phyloP scores from a whole-genome alignment of 2,113 vertebrate genomes.

The Perca fluviatilis region DNA sequence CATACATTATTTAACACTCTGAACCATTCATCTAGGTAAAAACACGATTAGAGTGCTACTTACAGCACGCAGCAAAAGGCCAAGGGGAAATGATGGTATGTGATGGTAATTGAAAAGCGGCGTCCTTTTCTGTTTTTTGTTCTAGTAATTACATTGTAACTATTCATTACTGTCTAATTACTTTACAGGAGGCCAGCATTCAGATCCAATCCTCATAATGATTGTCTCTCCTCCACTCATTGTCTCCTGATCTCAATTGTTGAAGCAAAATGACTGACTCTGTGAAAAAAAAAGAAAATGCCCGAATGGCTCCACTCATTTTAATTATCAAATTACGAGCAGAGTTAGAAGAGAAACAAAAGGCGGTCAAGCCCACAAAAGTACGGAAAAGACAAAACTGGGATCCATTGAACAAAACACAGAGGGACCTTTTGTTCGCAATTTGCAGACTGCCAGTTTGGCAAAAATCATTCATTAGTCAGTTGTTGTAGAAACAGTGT shows the following conservation, averaged over 20 bases:
- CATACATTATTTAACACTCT: conserved; percentile 80
- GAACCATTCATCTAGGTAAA: conserved; percentile 74
- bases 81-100: conserved; percentile 59
- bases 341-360: conserved; percentile 55
- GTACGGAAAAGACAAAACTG: conserved; percentile 46
- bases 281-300: conserved; percentile 21
- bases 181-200: conserved; percentile 59
- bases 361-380: conserved; percentile 29
- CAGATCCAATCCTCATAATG: conserved; percentile 66
- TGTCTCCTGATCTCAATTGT: conserved; percentile 64
- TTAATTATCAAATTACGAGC: conserved; percentile 70
- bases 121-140: conserved; percentile 56
- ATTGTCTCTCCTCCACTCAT: conserved; percentile 51
- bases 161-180: conserved; percentile 79
- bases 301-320: conserved; percentile 33
- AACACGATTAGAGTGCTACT: conserved; percentile 75
- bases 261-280: conserved; percentile 58
- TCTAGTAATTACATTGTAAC: conserved; percentile 75
- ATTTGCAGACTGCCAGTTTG: conserved; percentile 41
- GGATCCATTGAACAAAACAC: conserved; percentile 45
- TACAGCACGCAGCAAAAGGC: conserved; percentile 58
- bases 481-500: conserved; percentile 47
- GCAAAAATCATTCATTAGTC: conserved; percentile 60
- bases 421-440: conserved; percentile 57
- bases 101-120: conserved; percentile 71